Percentiles rank a stretch among this genome's conserved stretches.
These are phyloP conservation scores for Prionchulus punctatus DNA, from an alignment of 2,888 invertebrate species.

Conservation along the genomic window DNA sequence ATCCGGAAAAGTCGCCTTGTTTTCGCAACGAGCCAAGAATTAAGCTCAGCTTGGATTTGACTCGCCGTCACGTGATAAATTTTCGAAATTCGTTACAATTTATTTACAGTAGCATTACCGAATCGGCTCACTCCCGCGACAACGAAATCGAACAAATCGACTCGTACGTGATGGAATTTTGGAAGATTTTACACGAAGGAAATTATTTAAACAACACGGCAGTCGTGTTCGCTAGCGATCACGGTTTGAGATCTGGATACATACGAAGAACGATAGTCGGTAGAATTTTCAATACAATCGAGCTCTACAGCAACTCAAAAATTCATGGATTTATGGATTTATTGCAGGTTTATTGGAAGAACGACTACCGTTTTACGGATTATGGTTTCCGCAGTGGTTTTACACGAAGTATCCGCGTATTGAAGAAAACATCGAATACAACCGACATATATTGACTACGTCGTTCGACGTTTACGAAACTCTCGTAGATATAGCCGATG, in stretches of 20 bases:
- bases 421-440: conserved; percentile 48
- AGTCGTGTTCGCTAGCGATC: background rate
- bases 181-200: background rate
- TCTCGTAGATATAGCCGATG: conserved; percentile 45
- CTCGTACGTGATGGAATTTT: background rate
- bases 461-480: conserved; percentile 71
- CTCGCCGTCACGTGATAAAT: background rate
- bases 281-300: no score
- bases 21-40: no score
- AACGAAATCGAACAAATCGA: background rate
- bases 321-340: no score
- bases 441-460: conserved; percentile 52
- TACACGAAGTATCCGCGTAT: conserved; percentile 46
- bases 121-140: background rate
- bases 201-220: background rate
- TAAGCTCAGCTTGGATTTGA: no score
- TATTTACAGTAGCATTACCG: background rate
- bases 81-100: background rate
- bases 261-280: background rate
- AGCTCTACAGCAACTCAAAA: no score
- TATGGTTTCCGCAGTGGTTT: conserved; percentile 57
- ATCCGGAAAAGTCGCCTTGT: no score
- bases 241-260: background rate
- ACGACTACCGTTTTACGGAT: conserved; percentile 60
- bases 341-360: conserved; percentile 60